A percentile compares a stretch with the other conserved stretches of the same genome.
Conservation (phyloP, 2,797 vertebrate species). For the Champsocephalus esox region DNA sequence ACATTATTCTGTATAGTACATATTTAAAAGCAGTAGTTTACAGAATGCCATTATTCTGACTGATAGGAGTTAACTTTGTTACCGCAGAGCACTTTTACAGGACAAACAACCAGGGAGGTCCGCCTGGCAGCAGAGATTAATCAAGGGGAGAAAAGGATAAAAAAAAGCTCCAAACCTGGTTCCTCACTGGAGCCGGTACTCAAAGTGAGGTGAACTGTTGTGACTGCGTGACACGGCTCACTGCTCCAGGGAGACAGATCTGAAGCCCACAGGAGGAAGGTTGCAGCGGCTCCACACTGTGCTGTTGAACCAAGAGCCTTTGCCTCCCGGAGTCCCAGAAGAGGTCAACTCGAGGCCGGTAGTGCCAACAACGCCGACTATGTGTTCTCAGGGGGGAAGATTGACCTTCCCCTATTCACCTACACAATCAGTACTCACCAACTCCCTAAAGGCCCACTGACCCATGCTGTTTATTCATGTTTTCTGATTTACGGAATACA, state of each 20-base stretch:
- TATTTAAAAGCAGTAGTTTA: background rate
- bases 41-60: background rate
- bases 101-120: slow-evolving; percentile 15
- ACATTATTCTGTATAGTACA: background rate
- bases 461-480: slow-evolving; percentile 33
- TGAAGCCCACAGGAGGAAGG: background rate
- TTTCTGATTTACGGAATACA: slow-evolving; percentile 18
- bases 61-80: slow-evolving; percentile 33
- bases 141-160: slow-evolving; percentile 17
- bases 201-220: slow-evolving; percentile 49
- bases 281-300: background rate
- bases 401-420: slow-evolving; percentile 40
- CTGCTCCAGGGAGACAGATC: slow-evolving; percentile 19
- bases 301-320: background rate
- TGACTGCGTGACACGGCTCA: slow-evolving; percentile 44
- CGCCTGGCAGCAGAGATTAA: slow-evolving; percentile 37
- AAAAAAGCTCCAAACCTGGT: slow-evolving; percentile 19
- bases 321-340: slow-evolving; percentile 13
- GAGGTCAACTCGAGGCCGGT: background rate
- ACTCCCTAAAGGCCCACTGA: slow-evolving; percentile 5
- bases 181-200: slow-evolving; percentile 23
- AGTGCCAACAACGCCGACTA: slow-evolving; percentile 22
- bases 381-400: background rate
- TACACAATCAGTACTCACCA: slow-evolving; percentile 24
- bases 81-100: slow-evolving; percentile 18